Conservation (phyloP, 2,113 vertebrate species). For the Erpornis zantholeuca region DNA sequence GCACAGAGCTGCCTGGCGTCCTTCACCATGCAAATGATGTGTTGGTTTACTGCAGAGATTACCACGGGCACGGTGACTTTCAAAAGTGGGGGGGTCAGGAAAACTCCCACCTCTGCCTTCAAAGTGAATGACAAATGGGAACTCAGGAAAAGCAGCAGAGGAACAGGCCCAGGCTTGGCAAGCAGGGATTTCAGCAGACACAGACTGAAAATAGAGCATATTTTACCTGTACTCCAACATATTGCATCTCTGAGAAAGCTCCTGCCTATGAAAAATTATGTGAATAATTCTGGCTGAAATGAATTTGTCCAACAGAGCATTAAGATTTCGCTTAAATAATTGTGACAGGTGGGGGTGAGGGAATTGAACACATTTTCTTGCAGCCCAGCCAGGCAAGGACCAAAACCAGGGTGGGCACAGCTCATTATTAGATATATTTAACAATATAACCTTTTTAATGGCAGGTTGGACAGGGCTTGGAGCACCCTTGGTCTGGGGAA, state of each 20-base stretch:
- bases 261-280: neutral
- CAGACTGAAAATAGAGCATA: neutral
- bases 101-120: neutral
- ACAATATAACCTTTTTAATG: neutral
- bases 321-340: neutral
- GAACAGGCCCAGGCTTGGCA: neutral
- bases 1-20: neutral
- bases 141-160: neutral
- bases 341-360: neutral
- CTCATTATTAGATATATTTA: neutral
- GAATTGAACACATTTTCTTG: neutral
- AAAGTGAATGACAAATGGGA: neutral
- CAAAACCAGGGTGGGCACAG: neutral
- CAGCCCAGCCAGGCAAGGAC: neutral
- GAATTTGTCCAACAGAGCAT: neutral
- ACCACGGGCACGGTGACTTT: neutral
- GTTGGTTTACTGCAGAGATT: neutral
- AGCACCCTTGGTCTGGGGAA: neutral
- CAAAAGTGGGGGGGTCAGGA: neutral
- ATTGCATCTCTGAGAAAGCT: neutral
- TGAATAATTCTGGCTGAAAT: neutral
- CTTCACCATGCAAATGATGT: neutral
- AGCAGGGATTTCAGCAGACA: neutral
- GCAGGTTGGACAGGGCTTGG: neutral
- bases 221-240: neutral